A percentile compares a stretch with the other conserved stretches of the same genome.
phyloP scores from a whole-genome alignment of 2,888 invertebrate genomes.

The Lochmaea crataegi region DNA sequence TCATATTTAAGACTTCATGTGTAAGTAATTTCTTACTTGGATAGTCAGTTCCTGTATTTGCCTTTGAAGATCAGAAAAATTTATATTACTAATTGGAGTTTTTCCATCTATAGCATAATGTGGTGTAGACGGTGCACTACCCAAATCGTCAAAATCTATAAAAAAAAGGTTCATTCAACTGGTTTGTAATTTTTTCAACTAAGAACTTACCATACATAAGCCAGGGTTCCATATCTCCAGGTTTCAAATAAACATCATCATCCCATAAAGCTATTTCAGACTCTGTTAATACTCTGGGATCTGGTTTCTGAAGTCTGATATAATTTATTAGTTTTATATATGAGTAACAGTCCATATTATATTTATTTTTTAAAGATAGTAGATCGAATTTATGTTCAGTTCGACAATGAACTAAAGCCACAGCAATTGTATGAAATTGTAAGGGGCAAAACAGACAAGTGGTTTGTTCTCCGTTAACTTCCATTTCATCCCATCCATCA shows the following conservation, averaged over 20 bases:
- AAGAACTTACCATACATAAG: constrained; percentile 77
- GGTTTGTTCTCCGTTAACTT: constrained; percentile 65
- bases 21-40: constrained; percentile 56
- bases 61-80: constrained; percentile 62
- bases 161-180: too few relatives aligned
- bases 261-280: constrained; percentile 74
- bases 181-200: not conserved
- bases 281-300: constrained; percentile 67
- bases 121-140: constrained; percentile 64
- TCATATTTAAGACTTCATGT: not conserved
- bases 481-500: constrained; percentile 71
- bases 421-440: constrained; percentile 71
- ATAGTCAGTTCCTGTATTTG: constrained; percentile 62
- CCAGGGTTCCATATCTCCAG: constrained; percentile 83
- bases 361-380: constrained; percentile 73
- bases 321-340: constrained; percentile 86
- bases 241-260: constrained; percentile 82
- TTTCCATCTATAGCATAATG: constrained; percentile 65
- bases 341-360: constrained; percentile 84
- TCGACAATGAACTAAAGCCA: constrained; percentile 76
- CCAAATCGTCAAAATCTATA: constrained; percentile 67
- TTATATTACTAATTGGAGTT: constrained; percentile 63
- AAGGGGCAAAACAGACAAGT: constrained; percentile 81
- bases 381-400: constrained; percentile 75
- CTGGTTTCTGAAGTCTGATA: constrained; percentile 74